Base-by-base conservation (phyloP, 2,888 invertebrate genomes). In the Dermolepida albohirtum region DNA sequence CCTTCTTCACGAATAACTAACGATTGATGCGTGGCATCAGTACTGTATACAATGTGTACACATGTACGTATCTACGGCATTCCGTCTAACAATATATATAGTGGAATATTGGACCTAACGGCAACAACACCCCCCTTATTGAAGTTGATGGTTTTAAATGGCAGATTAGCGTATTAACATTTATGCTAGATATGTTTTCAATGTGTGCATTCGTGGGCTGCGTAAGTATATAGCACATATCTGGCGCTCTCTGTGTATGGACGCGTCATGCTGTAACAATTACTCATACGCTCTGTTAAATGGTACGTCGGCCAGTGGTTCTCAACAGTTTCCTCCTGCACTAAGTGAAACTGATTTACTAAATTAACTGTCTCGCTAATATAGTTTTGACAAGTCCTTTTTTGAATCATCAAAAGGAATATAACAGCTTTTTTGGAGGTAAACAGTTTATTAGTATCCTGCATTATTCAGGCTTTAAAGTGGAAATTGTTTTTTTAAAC, bases 161-260 rank as follows among this genome's bases (percentile, higher is more conserved):
- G 79, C 79, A 80, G 81, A 82, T 82, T 82, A 82, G 75, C 78
- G 80, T 78, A 81, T 82, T 81, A 82, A 82, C 81, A 82, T 82
- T 81, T 79, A 81, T 80, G 81, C 77, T 80, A 79, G 80, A 80
- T 77, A 76, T 77, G 79, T 71, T 80, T 72, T 80, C 79, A 82
- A 82, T 82, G 78, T 78, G 80, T 80, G 78, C 79, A 77, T 76
- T 76, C 76, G 76, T 70, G 71, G 67, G 71, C 76, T 78, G 78
- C 77, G 79, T 78, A 78, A 76, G 76, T 78, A 76, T 22, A 27
- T 74, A 75, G 74, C 76, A 78, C 74, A 78, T 78, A 79, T 78
- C 69, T 77, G 77, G 74, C 34, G 34, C 34, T 27, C 17, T 57
- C 44, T 40, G 72, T 74, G 71, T 74, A 73, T 70, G 73, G 70